Evolutionary conservation across 2,113 vertebrate species (phyloP).

Genomic region (Ursus arctos): DNA sequence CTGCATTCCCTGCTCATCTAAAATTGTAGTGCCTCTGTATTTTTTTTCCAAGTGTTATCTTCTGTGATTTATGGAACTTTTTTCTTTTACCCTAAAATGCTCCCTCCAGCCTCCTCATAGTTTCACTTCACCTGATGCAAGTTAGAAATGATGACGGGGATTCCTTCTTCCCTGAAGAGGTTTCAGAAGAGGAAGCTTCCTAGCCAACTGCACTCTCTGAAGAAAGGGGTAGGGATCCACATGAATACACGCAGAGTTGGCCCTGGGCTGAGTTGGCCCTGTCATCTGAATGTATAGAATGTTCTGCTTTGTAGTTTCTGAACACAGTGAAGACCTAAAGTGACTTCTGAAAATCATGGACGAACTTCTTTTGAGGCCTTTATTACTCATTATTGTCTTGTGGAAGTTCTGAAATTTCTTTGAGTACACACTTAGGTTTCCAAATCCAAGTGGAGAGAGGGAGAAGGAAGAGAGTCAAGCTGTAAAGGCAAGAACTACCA

Average conservation of each 20-base stretch:
- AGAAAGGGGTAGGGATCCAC: neutral
- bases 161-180: neutral
- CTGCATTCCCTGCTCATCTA: neutral
- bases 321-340: neutral
- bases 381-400: neutral
- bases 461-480: neutral
- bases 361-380: neutral
- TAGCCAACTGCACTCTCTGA: neutral
- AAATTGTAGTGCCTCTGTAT: neutral
- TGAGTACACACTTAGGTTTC: neutral
- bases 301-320: neutral
- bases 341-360: neutral
- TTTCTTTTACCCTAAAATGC: neutral
- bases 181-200: neutral
- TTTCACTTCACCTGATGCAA: neutral
- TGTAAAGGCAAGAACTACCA: neutral
- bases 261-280: neutral
- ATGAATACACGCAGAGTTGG: neutral
- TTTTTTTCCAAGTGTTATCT: neutral
- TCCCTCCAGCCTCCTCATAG: neutral
- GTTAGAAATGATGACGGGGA: neutral
- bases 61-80: neutral
- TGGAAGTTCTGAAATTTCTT: neutral
- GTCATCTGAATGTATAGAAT: neutral
- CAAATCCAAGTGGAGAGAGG: neutral